A percentile compares a stretch with the other conserved stretches of the same genome.
phyloP scores from a whole-genome alignment of 2,888 invertebrate genomes.

The Cartodere bifasciata region DNA sequence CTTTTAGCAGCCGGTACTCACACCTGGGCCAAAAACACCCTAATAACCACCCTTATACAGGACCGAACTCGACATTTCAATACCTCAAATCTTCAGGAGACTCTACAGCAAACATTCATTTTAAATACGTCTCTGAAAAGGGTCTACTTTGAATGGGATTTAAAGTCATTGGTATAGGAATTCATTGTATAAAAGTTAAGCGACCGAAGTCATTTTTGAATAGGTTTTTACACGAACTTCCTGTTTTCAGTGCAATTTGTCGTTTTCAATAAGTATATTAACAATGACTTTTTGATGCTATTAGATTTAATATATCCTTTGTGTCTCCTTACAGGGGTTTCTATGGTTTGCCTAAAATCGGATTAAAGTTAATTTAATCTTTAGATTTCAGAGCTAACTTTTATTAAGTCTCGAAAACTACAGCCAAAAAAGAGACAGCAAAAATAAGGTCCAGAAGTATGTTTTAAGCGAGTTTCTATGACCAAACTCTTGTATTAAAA shows the following conservation, averaged over 20 bases:
- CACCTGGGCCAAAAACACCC: slow-evolving; percentile 29
- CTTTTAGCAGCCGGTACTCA: slow-evolving; percentile 28
- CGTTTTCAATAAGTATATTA: slow-evolving; percentile 31
- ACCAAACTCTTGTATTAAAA: slow-evolving; percentile 24
- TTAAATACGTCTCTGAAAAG: slow-evolving; percentile 20
- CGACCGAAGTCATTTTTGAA: slow-evolving; percentile 31
- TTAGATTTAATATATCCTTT: slow-evolving; percentile 36
- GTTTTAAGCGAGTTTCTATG: too few relatives aligned
- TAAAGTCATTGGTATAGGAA: slow-evolving; percentile 30
- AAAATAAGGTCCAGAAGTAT: too few relatives aligned
- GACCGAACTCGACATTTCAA: not conserved
- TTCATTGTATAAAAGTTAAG: slow-evolving; percentile 31
- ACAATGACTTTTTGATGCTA: slow-evolving; percentile 33
- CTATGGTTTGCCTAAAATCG: too few relatives aligned
- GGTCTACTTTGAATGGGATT: slow-evolving; percentile 30
- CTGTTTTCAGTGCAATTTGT: slow-evolving; percentile 39
- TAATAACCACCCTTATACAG: slow-evolving; percentile 18
- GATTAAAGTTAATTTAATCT: too few relatives aligned
- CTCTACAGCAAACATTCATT: not conserved
- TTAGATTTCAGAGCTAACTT: too few relatives aligned
- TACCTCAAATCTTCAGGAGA: not conserved
- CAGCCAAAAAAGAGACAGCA: too few relatives aligned
- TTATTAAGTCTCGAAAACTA: too few relatives aligned
- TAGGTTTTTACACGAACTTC: slow-evolving; percentile 35
- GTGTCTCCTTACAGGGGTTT: too few relatives aligned